phyloP scores from a whole-genome alignment of 2,797 vertebrate species.

The Anas bernieri region DNA sequence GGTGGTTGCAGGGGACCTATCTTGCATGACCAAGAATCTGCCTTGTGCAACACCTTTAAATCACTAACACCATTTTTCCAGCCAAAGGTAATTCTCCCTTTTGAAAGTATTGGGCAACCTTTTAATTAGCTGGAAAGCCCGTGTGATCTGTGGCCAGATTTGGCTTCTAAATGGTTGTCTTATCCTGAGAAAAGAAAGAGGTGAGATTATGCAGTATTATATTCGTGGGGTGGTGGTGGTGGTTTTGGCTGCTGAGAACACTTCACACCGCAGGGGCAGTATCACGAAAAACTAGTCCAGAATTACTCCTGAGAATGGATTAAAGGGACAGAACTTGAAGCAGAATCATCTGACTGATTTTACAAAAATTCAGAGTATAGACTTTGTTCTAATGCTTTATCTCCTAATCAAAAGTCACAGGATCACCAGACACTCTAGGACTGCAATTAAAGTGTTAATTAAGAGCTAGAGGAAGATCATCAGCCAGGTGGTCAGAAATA shows the following conservation, averaged over 20 bases:
- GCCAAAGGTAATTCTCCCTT: neutral
- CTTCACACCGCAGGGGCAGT: neutral
- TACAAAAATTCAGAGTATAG: neutral
- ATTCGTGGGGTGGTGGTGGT: neutral
- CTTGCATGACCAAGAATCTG: neutral
- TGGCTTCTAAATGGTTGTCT: neutral
- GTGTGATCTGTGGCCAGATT: neutral
- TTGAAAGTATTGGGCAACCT: neutral
- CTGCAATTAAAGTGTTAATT: fast-evolving
- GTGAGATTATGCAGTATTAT: neutral
- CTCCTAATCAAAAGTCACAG: neutral
- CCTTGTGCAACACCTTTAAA: neutral
- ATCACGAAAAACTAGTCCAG: neutral
- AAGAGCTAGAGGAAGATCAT: neutral
- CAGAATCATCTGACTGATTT: neutral
- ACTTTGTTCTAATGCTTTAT: neutral
- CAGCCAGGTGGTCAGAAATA: neutral
- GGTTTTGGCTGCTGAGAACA: neutral
- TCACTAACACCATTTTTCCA: neutral
- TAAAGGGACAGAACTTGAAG: neutral
- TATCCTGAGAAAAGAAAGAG: neutral
- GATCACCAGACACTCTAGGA: neutral
- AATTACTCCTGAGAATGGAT: neutral
- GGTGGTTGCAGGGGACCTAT: neutral
- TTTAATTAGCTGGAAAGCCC: slow-evolving; percentile 15